A percentile compares a stretch with the other conserved stretches of the same genome.
phyloP scores from a whole-genome alignment of 2,797 vertebrate species.

The Gallinago solitaria region DNA sequence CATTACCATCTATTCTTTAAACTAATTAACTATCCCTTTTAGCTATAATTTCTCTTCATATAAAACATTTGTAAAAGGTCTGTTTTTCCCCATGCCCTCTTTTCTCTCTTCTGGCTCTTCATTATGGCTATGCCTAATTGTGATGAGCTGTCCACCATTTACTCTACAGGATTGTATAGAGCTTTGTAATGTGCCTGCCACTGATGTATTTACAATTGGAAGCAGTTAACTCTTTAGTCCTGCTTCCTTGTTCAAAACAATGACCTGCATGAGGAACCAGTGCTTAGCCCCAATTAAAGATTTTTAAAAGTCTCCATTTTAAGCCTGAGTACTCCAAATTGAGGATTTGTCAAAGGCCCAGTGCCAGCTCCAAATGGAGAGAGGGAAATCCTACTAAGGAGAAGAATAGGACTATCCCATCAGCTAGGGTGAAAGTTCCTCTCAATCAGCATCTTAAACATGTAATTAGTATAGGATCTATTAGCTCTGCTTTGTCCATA shows the following conservation, averaged over 20 bases:
- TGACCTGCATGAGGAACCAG: conserved; percentile 38
- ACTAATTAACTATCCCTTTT: conserved; percentile 68
- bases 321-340: conserved; percentile 57
- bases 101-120: conserved; percentile 52
- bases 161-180: conserved; percentile 59
- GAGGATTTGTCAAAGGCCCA: conserved; percentile 53
- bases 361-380: conserved; percentile 33
- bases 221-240: conserved; percentile 69
- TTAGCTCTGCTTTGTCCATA: neutral
- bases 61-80: conserved; percentile 66
- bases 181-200: conserved; percentile 56
- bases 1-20: conserved; percentile 56
- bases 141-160: conserved; percentile 66
- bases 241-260: conserved; percentile 60
- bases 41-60: conserved; percentile 57
- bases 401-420: conserved; percentile 42
- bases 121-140: conserved; percentile 64
- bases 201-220: conserved; percentile 66
- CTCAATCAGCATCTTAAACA: conserved; percentile 4
- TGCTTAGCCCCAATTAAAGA: conserved; percentile 60
- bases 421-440: conserved; percentile 26
- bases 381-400: conserved; percentile 39
- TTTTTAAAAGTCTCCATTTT: conserved; percentile 61
- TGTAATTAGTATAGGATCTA: neutral
- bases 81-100: conserved; percentile 72